A percentile compares a stretch with the other conserved stretches of the same genome.
phyloP scores from a whole-genome alignment of 2,113 vertebrate genomes.

The Syrmaticus mikado region DNA sequence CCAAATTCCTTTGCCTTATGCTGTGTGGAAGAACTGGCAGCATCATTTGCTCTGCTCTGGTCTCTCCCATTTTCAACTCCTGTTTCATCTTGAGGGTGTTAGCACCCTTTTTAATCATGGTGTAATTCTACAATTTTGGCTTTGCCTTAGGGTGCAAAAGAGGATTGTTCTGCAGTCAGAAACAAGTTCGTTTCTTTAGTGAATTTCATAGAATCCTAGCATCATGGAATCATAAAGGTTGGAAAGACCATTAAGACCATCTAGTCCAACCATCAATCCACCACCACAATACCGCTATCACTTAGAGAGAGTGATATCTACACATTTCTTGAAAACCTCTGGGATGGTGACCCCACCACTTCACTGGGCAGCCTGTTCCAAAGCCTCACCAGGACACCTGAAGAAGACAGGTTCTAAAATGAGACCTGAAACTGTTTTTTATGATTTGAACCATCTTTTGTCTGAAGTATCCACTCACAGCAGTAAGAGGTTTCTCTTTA shows the following conservation, averaged over 20 bases:
- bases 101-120: not conserved
- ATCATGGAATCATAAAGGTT: too few relatives aligned
- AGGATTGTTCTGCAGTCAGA: not conserved
- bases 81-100: rapidly evolving
- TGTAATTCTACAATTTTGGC: not conserved
- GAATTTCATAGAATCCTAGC: not conserved
- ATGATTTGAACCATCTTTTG: not conserved
- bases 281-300: too few relatives aligned
- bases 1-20: not conserved
- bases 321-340: too few relatives aligned
- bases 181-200: not conserved
- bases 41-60: not conserved
- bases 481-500: not conserved
- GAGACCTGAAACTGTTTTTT: not conserved
- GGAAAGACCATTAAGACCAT: too few relatives aligned
- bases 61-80: rapidly evolving
- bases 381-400: not conserved
- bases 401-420: not conserved
- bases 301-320: too few relatives aligned
- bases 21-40: not conserved
- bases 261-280: too few relatives aligned
- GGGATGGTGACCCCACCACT: too few relatives aligned
- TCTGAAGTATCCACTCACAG: not conserved
- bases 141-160: not conserved
- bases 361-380: too few relatives aligned